These are phyloP conservation scores for Hydriomena furcata DNA, from an alignment of 2,888 invertebrate species.

Conservation along the genomic window DNA sequence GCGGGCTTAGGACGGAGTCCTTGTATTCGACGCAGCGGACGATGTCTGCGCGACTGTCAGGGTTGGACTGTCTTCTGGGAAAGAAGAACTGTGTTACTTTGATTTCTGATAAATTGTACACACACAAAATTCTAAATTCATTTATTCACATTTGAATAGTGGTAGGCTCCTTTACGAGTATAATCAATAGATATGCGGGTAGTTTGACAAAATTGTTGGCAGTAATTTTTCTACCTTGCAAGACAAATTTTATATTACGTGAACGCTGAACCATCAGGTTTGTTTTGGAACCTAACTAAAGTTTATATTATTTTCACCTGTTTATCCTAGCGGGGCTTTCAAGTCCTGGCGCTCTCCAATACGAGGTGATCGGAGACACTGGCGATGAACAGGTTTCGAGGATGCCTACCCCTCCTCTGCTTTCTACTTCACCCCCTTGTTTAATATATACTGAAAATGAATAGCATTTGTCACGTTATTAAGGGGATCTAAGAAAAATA, in stretches of 20 bases:
- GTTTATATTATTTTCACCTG: slow-evolving; percentile 42
- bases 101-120: slow-evolving; percentile 6
- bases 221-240: no score
- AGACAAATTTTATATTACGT: no score
- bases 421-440: slow-evolving; percentile 86
- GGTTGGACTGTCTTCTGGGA: slow-evolving; percentile 53
- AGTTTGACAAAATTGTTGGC: no score
- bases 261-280: no score
- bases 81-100: slow-evolving; percentile 4
- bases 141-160: no score
- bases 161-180: no score
- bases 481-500: no score
- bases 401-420: slow-evolving; percentile 78
- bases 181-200: no score
- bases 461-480: not conserved
- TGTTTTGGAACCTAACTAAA: no score
- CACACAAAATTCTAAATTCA: not conserved
- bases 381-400: slow-evolving; percentile 63
- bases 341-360: slow-evolving; percentile 68
- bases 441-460: slow-evolving; percentile 78
- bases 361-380: slow-evolving; percentile 63
- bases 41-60: slow-evolving; percentile 74
- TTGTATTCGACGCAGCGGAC: slow-evolving; percentile 77
- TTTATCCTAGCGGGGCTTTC: slow-evolving; percentile 63
- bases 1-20: slow-evolving; percentile 53